Evolutionary conservation across 2,888 invertebrate species (phyloP).

Genomic region (Lordiphosa fenestrarum): DNA sequence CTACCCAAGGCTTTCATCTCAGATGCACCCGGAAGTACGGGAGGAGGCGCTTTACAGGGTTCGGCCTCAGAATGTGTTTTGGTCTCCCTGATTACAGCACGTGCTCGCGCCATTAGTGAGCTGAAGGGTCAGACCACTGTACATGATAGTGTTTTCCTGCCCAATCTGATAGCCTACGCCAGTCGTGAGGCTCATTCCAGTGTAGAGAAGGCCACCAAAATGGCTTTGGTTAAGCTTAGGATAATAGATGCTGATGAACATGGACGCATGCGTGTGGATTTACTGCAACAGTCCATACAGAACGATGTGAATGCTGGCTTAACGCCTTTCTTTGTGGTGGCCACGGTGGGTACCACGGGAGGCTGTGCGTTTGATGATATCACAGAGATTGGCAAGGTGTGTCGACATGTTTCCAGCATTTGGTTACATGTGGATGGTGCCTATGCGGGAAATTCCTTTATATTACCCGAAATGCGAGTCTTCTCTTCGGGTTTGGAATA

Average conservation of each 20-base stretch:
- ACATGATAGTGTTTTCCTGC: slow-evolving; percentile 86
- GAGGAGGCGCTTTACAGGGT: slow-evolving; percentile 91
- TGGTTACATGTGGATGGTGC: slow-evolving; percentile 95
- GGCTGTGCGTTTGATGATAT: slow-evolving; percentile 92
- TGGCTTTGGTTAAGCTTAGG: slow-evolving; percentile 86
- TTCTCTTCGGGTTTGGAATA: slow-evolving; percentile 85
- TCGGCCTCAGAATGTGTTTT: slow-evolving; percentile 92
- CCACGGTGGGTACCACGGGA: slow-evolving; percentile 91
- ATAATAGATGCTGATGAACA: slow-evolving; percentile 87
- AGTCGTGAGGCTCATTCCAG: slow-evolving; percentile 88
- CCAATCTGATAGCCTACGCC: slow-evolving; percentile 88
- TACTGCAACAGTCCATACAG: slow-evolving; percentile 84
- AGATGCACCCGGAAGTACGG: slow-evolving; percentile 81
- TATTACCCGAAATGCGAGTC: slow-evolving; percentile 90
- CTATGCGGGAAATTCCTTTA: slow-evolving; percentile 92
- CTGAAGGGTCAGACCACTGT: slow-evolving; percentile 82
- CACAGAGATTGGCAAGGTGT: slow-evolving; percentile 88
- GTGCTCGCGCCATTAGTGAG: slow-evolving; percentile 86
- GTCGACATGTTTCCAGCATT: slow-evolving; percentile 82
- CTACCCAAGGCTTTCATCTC: slow-evolving; percentile 86
- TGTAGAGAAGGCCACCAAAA: slow-evolving; percentile 90
- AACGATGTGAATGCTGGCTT: slow-evolving; percentile 88
- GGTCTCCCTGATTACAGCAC: slow-evolving; percentile 88
- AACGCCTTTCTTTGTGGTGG: slow-evolving; percentile 91
- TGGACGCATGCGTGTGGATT: slow-evolving; percentile 84